Base-by-base conservation (phyloP, 2,113 vertebrate genomes). In the Spheniscus mendiculus region DNA sequence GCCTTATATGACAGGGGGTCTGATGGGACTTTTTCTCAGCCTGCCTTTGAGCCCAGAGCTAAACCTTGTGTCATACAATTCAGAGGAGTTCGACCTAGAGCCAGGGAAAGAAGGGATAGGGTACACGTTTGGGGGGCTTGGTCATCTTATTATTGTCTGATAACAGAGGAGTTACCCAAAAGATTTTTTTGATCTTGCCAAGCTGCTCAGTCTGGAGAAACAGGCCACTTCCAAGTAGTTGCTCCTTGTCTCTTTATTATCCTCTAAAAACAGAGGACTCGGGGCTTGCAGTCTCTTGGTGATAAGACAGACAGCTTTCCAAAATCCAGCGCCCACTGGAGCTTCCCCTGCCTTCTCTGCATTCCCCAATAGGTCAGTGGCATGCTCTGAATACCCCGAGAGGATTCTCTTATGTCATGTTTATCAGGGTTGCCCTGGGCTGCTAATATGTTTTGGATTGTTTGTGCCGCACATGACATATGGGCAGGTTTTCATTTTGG, bases 391-490 rank as follows among this genome's bases (percentile, higher is more conserved):
- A 97, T 97, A 96, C 94, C 92, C 97, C 95, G 42, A 92, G 91
- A 83, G 94, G 94, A 92, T 97, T 97, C 95, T 97, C 96, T 90
- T 91, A 16, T 97, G 93, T 94, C 96, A 45, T 97, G 97, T 98
- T 97, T 97, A 97, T 91, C 83, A 58, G 94, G 95, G 97, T 98
- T 98, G 97, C 97, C 97, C 95, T 6, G 90, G 97, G 97, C 92
- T 97, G 95, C 97, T 97, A 59, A 59, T 97, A 44, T 97, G 97
- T 97, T 97, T 97, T 95, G 97, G 95, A 96, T 97, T 97, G 93
- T 97, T 97, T 97, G 89, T 77, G 87, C 72, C 1, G 55, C 90
- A 93, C 88, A 91, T 96, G 96, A 95, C 95, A 78, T 18, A 52
- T n/a, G 81, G 94, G 93, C 95, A 96, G 97, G 80, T 97, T 97